Evolutionary conservation across 2,888 invertebrate species (phyloP).

Genomic region (Erannis defoliaria): DNA sequence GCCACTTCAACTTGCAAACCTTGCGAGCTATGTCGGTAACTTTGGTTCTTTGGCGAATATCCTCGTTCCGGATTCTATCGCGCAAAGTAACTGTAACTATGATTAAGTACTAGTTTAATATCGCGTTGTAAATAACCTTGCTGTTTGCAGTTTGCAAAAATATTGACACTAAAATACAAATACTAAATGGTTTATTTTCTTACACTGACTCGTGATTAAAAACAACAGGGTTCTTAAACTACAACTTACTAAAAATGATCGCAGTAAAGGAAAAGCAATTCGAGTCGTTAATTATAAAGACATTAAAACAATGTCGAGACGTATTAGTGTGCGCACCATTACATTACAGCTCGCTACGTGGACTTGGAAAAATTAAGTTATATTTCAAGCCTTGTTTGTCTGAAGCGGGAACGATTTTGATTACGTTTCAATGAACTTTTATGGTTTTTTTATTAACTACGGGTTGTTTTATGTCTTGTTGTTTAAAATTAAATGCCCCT

Average conservation of each 20-base stretch:
- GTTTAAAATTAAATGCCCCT: too few species aligned
- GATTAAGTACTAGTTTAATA: too few species aligned
- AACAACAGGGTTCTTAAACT: constrained; percentile 1
- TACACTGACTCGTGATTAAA: constrained; percentile 8
- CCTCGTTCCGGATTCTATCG: too few species aligned
- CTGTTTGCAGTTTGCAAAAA: too few species aligned
- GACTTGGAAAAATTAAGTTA: constrained; percentile 41
- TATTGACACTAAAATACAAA: too few species aligned
- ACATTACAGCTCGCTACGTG: constrained; percentile 31
- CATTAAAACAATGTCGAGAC: constrained; percentile 44
- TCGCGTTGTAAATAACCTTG: too few species aligned
- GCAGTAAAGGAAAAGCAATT: constrained; percentile 42
- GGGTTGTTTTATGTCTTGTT: neutral
- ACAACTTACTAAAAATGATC: constrained; percentile 31
- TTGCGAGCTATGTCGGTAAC: too few species aligned
- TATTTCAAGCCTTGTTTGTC: constrained; percentile 18
- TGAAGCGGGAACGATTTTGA: constrained; percentile 18
- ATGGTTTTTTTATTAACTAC: constrained; percentile 6
- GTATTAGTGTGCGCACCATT: constrained; percentile 43
- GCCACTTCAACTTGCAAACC: too few species aligned
- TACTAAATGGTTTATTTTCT: too few species aligned
- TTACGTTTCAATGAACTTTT: constrained; percentile 10
- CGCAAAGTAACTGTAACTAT: too few species aligned
- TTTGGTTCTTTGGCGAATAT: too few species aligned
- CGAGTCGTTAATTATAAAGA: constrained; percentile 48